phyloP scores from a whole-genome alignment of 2,797 vertebrate species.

The Megalops cyprinoides region DNA sequence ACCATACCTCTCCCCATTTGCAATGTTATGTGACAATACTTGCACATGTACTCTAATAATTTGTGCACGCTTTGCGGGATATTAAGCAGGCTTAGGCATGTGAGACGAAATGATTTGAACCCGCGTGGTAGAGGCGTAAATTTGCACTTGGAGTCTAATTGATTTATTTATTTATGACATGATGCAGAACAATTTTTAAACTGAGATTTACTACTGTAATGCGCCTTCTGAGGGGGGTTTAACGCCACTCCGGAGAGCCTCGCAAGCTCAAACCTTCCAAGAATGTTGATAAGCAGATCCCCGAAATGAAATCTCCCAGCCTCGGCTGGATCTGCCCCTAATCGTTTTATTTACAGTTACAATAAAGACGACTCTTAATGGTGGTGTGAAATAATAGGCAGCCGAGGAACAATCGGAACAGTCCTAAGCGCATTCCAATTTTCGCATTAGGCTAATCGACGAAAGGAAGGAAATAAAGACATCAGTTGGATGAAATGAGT shows the following conservation, averaged over 20 bases:
- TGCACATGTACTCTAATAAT: slow-evolving; percentile 68
- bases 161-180: slow-evolving; percentile 71
- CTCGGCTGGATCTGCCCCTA: slow-evolving; percentile 76
- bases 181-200: slow-evolving; percentile 65
- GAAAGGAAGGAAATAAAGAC: slow-evolving; percentile 87
- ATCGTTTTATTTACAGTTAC: slow-evolving; percentile 86
- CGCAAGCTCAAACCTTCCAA: slow-evolving; percentile 75
- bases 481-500: slow-evolving; percentile 88
- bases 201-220: slow-evolving; percentile 74
- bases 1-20: slow-evolving; percentile 52
- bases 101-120: slow-evolving; percentile 68
- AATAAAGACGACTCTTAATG: slow-evolving; percentile 81
- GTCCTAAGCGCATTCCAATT: slow-evolving; percentile 84
- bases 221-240: slow-evolving; percentile 62
- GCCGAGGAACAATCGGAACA: slow-evolving; percentile 78
- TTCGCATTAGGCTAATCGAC: slow-evolving; percentile 91
- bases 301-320: slow-evolving; percentile 75
- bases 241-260: slow-evolving; percentile 56
- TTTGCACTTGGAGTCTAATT: slow-evolving; percentile 65
- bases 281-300: slow-evolving; percentile 82
- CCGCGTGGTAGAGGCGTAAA: slow-evolving; percentile 47
- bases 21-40: slow-evolving; percentile 64
- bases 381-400: slow-evolving; percentile 78
- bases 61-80: slow-evolving; percentile 61
- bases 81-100: slow-evolving; percentile 67